Evolutionary conservation across 2,888 invertebrate species (phyloP).

Genomic region (Limnephilus rhombicus): DNA sequence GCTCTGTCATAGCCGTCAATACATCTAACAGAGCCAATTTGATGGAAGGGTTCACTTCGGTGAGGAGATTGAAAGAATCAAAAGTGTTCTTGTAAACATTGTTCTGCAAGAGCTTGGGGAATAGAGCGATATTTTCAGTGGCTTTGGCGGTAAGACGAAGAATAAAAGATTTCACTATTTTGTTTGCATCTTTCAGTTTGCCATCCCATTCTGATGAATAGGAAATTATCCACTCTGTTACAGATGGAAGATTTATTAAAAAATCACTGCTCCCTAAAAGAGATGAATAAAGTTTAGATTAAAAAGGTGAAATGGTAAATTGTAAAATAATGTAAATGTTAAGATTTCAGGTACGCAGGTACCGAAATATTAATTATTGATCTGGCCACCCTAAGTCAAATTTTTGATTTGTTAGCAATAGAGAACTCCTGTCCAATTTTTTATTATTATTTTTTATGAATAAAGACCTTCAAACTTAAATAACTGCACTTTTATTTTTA

Average conservation of each 20-base stretch:
- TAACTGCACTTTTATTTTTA: no score
- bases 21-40: constrained; percentile 84
- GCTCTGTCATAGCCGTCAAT: constrained; percentile 79
- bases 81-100: constrained; percentile 71
- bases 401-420: no score
- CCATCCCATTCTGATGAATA: constrained; percentile 70
- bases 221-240: constrained; percentile 67
- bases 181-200: constrained; percentile 68
- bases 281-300: background rate
- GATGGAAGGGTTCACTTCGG: constrained; percentile 78
- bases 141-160: constrained; percentile 81
- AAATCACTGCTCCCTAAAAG: constrained; percentile 37
- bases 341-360: no score
- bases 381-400: no score
- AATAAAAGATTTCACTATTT: constrained; percentile 79
- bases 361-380: no score
- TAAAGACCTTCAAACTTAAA: no score
- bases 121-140: constrained; percentile 78
- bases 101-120: constrained; percentile 77
- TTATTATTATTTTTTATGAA: no score
- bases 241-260: constrained; percentile 48
- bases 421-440: no score
- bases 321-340: background rate
- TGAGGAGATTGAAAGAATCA: constrained; percentile 69
- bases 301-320: background rate